Evolutionary conservation across 2,797 vertebrate species (phyloP), one percentile per base, ranked within the genome.

Genomic region (Tadarida brasiliensis): DNA sequence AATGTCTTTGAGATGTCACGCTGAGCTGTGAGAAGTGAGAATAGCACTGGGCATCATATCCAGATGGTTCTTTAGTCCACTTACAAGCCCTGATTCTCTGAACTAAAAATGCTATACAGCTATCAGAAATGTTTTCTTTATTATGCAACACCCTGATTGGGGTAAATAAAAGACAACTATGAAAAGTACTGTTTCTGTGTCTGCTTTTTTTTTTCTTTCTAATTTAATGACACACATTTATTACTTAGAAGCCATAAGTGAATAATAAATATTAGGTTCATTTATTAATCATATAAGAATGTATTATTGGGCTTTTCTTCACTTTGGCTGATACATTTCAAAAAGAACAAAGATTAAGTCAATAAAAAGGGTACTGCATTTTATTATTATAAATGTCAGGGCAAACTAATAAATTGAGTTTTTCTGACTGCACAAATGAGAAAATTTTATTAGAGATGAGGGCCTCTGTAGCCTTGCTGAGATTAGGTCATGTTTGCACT

Each of bases 301-400:
- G 49, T 86, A 19, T 44, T 93, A 24, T 35, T 47, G 51, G 20
- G 5, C 10, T 91, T 44, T 95, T 90, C 54, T 47, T 65, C 20
- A 44, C 8, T 84, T 85, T 63, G 33, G 4, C 51, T 91, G 11
- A 22, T 78, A 33, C 73, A 24, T 80, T 51, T 65, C 17, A 84
- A 84, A 68, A 90, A 93, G 28, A 47, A 28, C n/a, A 30, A 65
- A 92, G 73, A 20, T 73, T 24, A 51, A 92, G 74, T 61, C 77
- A 59, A 28, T 26, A 77, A 61, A 51, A 85, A 74, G 19, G 22
- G 30, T 28, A 47, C 17, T 49, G 19, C 22, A 15, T 88, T 78
- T 92, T 71, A 44, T 63, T 76, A 39, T 56, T 39, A n/a, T 84
- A 47, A 49, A 47, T 59, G 28, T 88, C 83, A 86, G 70, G 22